Evolutionary conservation across 2,888 invertebrate genomes (phyloP), one percentile per base, ranked within the genome.

Genomic region (Phaedon cochleariae): DNA sequence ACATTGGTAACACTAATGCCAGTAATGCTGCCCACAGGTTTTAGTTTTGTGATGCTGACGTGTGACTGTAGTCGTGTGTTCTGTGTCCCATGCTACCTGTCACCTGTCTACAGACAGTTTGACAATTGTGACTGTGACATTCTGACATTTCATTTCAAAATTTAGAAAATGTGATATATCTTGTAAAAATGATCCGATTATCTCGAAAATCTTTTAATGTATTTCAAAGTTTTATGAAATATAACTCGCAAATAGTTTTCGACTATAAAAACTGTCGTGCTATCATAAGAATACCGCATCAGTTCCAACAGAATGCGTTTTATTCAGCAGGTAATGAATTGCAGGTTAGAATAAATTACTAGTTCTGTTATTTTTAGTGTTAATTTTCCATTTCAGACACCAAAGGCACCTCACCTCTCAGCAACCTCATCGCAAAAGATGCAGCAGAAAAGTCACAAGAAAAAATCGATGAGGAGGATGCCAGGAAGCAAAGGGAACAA

Each of bases 401-500:
- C 29, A 72, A 74, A 68, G 62, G 61, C 37, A 75, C 73, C 64
- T 74, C 73, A 10, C 76, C 76, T 6, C 55, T 78, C 55, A 74
- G 72, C 49, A 77, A 62, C 62, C 48, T 78, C 48, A 70, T 78
- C 59, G 59, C 67, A 18, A 77, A 76, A 70, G 76, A 77, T 20
- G 68, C 62, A 31, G 59, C 57, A 31, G 73, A 72, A 20, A 65
- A 67, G 52, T 48, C 53, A 7, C 67, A 69, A 55, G 74, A 74
- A 49, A 67, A 73, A 54, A 46, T 34, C 12, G 73, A 77, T 45
- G 79, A 79, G 49, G 78, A 79, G 57, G 79, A 79, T 57, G 69
- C 67, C 7, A 73, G 65, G 58, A 79, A 77, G 67, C 75, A 77
- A 53, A 68, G 77, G 34, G 80, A 81, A 67, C 70, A 76, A 20